phyloP scores from a whole-genome alignment of 2,888 invertebrate genomes.

The Drosophila rubida region DNA sequence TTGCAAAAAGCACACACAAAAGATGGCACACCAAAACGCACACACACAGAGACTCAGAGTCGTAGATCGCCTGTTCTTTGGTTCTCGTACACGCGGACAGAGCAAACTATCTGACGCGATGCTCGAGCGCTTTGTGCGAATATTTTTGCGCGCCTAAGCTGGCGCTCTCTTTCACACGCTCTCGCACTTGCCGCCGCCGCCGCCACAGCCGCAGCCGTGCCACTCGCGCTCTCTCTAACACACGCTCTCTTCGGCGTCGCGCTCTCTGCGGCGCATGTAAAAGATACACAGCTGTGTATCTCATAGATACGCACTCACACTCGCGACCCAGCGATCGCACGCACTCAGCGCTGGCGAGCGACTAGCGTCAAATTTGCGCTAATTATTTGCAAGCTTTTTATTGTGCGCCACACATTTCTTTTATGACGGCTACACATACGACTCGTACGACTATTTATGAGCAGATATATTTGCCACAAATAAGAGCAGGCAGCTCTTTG shows the following conservation, averaged over 20 bases:
- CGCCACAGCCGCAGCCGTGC: no score
- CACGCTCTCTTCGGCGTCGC: constrained; percentile 7
- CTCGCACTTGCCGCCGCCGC: not conserved
- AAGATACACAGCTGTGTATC: constrained; percentile 58
- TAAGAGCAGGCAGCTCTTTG: constrained; percentile 11
- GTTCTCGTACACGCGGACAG: constrained; percentile 17
- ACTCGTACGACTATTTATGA: constrained; percentile 1
- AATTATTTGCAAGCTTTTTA: constrained; percentile 75
- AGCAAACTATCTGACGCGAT: constrained; percentile 39
- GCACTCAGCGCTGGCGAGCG: constrained; percentile 54
- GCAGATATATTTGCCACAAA: constrained; percentile 1
- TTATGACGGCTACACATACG: no score
- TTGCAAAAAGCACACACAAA: constrained; percentile 61
- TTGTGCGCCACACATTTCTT: no score
- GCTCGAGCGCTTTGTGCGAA: constrained; percentile 25
- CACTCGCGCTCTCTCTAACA: not conserved
- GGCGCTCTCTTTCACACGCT: constrained; percentile 17
- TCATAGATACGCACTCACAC: constrained; percentile 43
- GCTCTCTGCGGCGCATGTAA: no score
- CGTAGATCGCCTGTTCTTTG: constrained; percentile 36
- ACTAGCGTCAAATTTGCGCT: constrained; percentile 75
- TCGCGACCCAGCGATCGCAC: constrained; percentile 13
- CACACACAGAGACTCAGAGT: constrained; percentile 6
- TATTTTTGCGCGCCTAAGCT: constrained; percentile 55
- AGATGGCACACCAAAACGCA: constrained; percentile 41